Evolutionary conservation across 1,140 invertebrate genomes (phyloP), one percentile per base, ranked within the genome.

Genomic region (Hetaerina americana): DNA sequence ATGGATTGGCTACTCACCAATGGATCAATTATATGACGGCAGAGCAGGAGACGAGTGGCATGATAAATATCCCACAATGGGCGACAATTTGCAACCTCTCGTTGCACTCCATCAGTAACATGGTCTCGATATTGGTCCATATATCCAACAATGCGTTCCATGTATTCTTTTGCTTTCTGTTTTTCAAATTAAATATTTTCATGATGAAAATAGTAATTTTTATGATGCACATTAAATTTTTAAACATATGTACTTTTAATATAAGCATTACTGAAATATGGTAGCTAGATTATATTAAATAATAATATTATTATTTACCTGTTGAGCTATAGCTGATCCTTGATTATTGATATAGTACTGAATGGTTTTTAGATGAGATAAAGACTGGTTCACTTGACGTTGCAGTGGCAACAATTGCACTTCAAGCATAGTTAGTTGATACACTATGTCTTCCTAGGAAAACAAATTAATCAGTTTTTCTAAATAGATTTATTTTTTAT

Each of bases 341-440:
- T 90, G 87, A 76, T 87, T 89, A 75, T 90, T 86, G 40, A 92
- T 84, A 77, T 89, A 91, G 76, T 87, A 89, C 76, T 92, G 90
- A 28, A 90, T 87, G 3, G 85, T 89, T 74, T 89, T 88, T 22
- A 92, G 83, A 77, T 91, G 89, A 49, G 86, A 85, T 2, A 91
- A 79, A 0, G 89, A 89, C 73, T 90, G 87, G 77, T 92, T 91
- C 18, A 91, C 84, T 78, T 88, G 86, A 68, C 83, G 81, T 74
- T 86, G 84, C 66, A 90, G 83, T 5, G 90, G 90, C 73, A 85
- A 83, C 70, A 90, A 76, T 75, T 91, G 86, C 22, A 93, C 80
- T 74, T 93, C 90, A 24, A 93, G 76, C 22, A 88, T 85, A 0
- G 90, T 90, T 73, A 93, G 77, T 77, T 89, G 88, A 79, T 89